Base-by-base conservation (phyloP, 1,140 invertebrate genomes). In the Drosophila eugracilis region DNA sequence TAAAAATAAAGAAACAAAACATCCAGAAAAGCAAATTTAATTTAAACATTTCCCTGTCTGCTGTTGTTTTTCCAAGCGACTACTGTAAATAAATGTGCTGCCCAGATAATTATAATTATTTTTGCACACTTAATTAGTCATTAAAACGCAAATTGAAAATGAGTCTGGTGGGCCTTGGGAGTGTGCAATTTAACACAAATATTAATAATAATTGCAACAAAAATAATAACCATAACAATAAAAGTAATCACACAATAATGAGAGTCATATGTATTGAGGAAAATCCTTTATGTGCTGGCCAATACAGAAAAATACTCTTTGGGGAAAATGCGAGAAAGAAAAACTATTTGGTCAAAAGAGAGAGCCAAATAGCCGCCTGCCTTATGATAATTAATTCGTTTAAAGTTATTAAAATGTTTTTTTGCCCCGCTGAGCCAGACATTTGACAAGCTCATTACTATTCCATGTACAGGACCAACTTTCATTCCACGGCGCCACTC, bases 71-170 rank as follows among this genome's bases (percentile, higher is more conserved):
- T 45, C 47, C 65, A 39, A 19, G 24, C 73, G 60, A 77, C 75
- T 76, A 71, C 77, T 66, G 72, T 69, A 59, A 53, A 72, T 66
- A 74, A 76, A 63, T 71, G 55, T 57, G 36, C 41, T 41, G 36
- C 28, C 42, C 62, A 88, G 75, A 88, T 88, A 88, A 88, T 88
- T 78, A 88, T 88, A 86, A 86, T 85, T 85, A 86, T 85, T 85
- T 78, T 78, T 63, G 83, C 78, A 89, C 83, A 88, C 83, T 88
- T 88, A 88, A 88, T 88, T 88, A 88, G 83, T 67, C 83, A 88
- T 88, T 88, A 88, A 88, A 88, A 88, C 58, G 69, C 62, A 78
- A 88, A 86, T 86, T 83, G 81, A 86, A 86, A 86, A 71, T 78
- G 70, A 34, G 44, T n/a, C 36, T 32, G 6, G 5, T 10, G 15